Conservation (phyloP, 2,888 invertebrate species). For the Yponomeuta plumbellus region DNA sequence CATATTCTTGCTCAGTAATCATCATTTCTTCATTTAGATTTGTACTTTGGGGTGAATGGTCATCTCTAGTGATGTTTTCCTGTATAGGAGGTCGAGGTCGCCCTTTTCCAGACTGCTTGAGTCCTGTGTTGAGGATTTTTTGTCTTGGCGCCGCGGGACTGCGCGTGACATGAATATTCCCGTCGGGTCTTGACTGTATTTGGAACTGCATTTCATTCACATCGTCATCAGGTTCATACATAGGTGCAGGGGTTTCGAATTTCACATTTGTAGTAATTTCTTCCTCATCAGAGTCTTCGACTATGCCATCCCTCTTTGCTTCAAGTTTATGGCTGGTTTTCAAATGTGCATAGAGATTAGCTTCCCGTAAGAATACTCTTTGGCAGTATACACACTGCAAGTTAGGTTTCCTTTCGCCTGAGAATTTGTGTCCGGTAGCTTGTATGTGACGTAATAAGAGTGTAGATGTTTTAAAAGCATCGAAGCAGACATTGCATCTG, state of each 20-base stretch:
- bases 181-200: slow-evolving; percentile 51
- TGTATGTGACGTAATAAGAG: slow-evolving; percentile 71
- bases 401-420: slow-evolving; percentile 57
- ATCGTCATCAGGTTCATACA: slow-evolving; percentile 20
- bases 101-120: slow-evolving; percentile 41
- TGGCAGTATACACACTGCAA: slow-evolving; percentile 84
- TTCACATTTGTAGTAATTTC: slow-evolving; percentile 18
- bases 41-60: slow-evolving; percentile 23
- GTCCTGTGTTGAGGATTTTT: slow-evolving; percentile 58
- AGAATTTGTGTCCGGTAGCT: slow-evolving; percentile 72
- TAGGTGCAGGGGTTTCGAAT: not conserved
- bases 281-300: slow-evolving; percentile 73
- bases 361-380: slow-evolving; percentile 81
- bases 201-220: slow-evolving; percentile 44
- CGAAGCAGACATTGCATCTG: slow-evolving; percentile 75
- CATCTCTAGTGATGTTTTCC: slow-evolving; percentile 14
- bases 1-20: slow-evolving; percentile 77
- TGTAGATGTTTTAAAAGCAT: slow-evolving; percentile 61
- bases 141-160: slow-evolving; percentile 40
- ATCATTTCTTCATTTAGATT: slow-evolving; percentile 52
- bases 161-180: slow-evolving; percentile 67
- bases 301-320: slow-evolving; percentile 79
- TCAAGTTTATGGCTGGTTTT: slow-evolving; percentile 79
- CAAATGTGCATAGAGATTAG: slow-evolving; percentile 83
- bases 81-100: not conserved